Evolutionary conservation across 1,140 invertebrate genomes (phyloP).

Genomic region (Scaptomyza montana): DNA sequence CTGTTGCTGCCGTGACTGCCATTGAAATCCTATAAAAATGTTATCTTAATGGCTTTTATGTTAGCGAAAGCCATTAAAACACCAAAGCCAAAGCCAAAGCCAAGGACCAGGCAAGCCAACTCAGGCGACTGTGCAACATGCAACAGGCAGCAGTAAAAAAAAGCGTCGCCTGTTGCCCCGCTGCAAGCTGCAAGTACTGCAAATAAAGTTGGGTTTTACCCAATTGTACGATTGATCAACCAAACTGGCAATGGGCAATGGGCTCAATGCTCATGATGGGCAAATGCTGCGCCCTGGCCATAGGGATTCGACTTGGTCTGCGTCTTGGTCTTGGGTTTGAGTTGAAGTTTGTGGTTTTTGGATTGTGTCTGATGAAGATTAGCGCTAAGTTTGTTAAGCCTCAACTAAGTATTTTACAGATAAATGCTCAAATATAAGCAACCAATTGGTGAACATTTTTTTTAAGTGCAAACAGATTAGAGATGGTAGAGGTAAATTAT

Average conservation of each 20-base stretch:
- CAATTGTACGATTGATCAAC: conserved; percentile 82
- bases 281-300: conserved; percentile 29
- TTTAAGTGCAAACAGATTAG: no score
- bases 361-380: conserved; percentile 35
- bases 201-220: conserved; percentile 81
- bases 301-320: conserved; percentile 30
- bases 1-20: conserved; percentile 72
- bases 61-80: conserved; percentile 83
- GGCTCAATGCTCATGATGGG: conserved; percentile 49
- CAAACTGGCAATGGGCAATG: conserved; percentile 55
- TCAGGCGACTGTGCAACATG: conserved; percentile 40
- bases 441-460: conserved; percentile 5
- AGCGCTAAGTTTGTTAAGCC: conserved; percentile 36
- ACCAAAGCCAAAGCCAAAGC: conserved; percentile 69
- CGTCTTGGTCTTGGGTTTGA: neutral
- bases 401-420: conserved; percentile 39
- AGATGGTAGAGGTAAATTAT: neutral
- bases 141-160: conserved; percentile 45
- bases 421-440: conserved; percentile 47
- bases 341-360: conserved; percentile 6
- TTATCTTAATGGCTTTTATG: conserved; percentile 84
- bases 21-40: conserved; percentile 83
- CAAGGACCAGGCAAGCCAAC: conserved; percentile 41
- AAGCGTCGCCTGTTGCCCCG: conserved; percentile 49
- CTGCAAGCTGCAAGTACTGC: conserved; percentile 63